Evolutionary conservation across 2,113 vertebrate species (phyloP).

Genomic region (Hippocampus comes): DNA sequence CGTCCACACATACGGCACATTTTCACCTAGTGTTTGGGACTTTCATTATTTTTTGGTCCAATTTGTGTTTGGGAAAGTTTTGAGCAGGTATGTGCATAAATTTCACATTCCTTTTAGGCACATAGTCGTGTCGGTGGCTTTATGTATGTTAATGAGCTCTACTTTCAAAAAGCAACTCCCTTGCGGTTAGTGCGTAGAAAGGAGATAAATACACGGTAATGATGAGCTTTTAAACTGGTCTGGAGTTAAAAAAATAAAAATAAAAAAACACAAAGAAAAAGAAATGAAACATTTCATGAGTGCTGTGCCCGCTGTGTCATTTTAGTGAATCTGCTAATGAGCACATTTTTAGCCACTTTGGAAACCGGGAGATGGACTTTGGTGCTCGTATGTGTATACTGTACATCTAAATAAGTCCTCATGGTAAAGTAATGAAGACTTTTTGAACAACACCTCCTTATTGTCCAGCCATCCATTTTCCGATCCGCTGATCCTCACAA

Average conservation of each 20-base stretch:
- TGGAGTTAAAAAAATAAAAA: neutral
- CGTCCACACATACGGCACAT: neutral
- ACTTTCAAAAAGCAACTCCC: conserved; percentile 30
- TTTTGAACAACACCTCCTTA: neutral
- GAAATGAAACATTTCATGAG: neutral
- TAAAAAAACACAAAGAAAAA: neutral
- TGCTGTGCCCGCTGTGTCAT: neutral
- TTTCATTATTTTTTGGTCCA: neutral
- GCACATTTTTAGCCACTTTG: neutral
- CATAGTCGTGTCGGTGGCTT: conserved; percentile 11
- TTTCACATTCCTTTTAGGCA: neutral
- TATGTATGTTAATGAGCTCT: conserved; percentile 26
- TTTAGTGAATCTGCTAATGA: neutral
- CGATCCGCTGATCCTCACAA: too few relatives aligned
- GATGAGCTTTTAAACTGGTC: conserved; percentile 2
- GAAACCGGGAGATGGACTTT: neutral
- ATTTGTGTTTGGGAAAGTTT: neutral
- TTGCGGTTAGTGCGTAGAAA: conserved; percentile 22
- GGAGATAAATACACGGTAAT: conserved; percentile 24
- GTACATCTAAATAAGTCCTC: neutral
- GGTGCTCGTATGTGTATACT: neutral
- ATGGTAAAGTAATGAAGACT: neutral
- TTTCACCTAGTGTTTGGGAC: neutral
- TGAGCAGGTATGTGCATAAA: conserved; percentile 2
- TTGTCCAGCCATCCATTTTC: too few relatives aligned